Evolutionary conservation across 2,797 vertebrate genomes (phyloP), one percentile per base, ranked within the genome.

Genomic region (Agapornis canus): DNA sequence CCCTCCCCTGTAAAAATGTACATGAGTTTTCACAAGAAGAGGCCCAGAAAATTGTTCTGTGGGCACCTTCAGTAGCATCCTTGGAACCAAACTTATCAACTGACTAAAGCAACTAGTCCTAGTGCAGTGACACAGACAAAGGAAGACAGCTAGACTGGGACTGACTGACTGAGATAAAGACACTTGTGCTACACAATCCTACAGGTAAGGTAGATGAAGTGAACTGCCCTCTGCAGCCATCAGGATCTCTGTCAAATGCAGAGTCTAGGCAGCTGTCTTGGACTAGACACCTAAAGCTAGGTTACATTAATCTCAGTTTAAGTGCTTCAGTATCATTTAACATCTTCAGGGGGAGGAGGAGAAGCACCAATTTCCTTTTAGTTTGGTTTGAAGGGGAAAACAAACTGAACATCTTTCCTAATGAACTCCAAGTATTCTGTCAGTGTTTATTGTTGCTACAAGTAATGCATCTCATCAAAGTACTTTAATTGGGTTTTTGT

Each of bases 321-420:
- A 40, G 26, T 31, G 22, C 57, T 76, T 63, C 18, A 6, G 10
- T 14, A 70, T 5, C 4, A 35, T 37, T 91, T 51, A 51, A 69
- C 16, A 40, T 35, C 76, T 27, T 51, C 2, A 5, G 25, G 18
- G 13, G 14, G 2, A 0, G 11, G 6, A 2, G 2, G 11, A n/a
- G 5, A 26, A 32, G 56, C 32, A 59, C 15, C 51, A 25, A 35
- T 51, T 86, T 43, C 26, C 31, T 61, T 12, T 66, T 31, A 13
- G 13, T 40, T 71, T 35, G 21, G 25, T 40, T 47, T 32, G 51
- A 79, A 70, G 19, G 18, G 26, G 11, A 65, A 82, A 73, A 9
- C 19, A 32, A 79, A 29, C 1, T 9, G 48, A 86, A 10, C 6
- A 6, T 27, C n/a, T 37, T 82, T 26, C 37, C 39, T 51, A 59